A percentile compares a stretch with the other conserved stretches of the same genome.
These are phyloP conservation scores for Aegypius monachus DNA, from an alignment of 2,113 vertebrate genomes.

Conservation along the genomic window DNA sequence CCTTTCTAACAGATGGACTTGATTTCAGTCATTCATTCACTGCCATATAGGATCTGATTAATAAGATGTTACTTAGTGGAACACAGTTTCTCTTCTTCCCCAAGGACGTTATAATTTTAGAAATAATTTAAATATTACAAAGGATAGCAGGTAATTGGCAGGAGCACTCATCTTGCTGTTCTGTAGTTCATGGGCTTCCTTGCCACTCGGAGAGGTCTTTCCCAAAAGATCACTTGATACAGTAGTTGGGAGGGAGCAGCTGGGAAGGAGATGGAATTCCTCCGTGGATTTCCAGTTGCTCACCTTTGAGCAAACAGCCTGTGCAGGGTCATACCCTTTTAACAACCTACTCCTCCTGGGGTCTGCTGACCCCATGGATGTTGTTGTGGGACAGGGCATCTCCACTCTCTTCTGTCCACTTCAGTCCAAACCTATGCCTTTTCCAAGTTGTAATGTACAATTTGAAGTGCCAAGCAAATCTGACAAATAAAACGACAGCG, in stretches of 20 bases:
- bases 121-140: neutral
- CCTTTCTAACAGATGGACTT: neutral
- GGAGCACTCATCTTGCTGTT: neutral
- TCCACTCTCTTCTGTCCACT: neutral
- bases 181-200: neutral
- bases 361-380: neutral
- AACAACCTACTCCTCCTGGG: neutral
- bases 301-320: neutral
- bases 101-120: neutral
- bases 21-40: slow-evolving; percentile 2
- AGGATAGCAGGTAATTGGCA: neutral
- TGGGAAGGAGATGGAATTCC: neutral
- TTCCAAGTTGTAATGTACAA: neutral
- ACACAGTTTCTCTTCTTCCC: slow-evolving; percentile 15
- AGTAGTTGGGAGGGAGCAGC: neutral
- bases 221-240: neutral
- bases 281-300: neutral
- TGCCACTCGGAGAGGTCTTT: neutral
- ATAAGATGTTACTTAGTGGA: slow-evolving; percentile 28
- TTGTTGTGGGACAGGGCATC: neutral
- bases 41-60: slow-evolving; percentile 10
- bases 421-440: neutral
- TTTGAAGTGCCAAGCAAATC: neutral
- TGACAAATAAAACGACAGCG: neutral
- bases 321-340: neutral